Evolutionary conservation across 2,888 invertebrate genomes (phyloP).

Genomic region (Deroplatys truncata): DNA sequence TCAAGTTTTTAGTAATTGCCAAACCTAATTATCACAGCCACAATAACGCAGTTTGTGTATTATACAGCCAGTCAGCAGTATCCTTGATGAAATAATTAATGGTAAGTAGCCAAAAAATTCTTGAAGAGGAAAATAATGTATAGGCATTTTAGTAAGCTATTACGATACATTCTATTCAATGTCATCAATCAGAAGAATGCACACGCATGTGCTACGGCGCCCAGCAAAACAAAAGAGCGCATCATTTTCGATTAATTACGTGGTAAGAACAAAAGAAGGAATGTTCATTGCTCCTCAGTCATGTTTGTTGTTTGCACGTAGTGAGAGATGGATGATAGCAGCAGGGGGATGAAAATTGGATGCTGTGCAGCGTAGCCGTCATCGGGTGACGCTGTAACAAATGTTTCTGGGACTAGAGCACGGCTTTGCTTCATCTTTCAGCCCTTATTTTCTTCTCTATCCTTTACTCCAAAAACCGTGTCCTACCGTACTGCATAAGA

Average conservation of each 20-base stretch:
- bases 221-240: too few relatives aligned
- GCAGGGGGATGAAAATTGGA: not conserved
- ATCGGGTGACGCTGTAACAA: constrained; percentile 22
- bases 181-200: not conserved
- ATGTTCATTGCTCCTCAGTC: not conserved
- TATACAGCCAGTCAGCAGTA: too few relatives aligned
- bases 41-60: too few relatives aligned
- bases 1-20: too few relatives aligned
- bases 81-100: too few relatives aligned
- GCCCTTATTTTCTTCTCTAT: not conserved
- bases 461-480: not conserved
- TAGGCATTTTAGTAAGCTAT: too few relatives aligned
- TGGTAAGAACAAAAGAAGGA: too few relatives aligned
- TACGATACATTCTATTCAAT: too few relatives aligned
- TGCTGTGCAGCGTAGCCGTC: not conserved
- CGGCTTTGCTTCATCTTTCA: not conserved
- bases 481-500: not conserved
- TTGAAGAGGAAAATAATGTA: too few relatives aligned
- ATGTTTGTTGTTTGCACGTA: not conserved
- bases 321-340: not conserved
- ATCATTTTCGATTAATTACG: too few relatives aligned
- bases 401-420: constrained; percentile 9
- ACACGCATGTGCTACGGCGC: not conserved
- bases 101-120: too few relatives aligned
- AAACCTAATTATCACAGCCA: too few relatives aligned